These are phyloP conservation scores for Athetis lepigone DNA, from an alignment of 2,888 invertebrate genomes.

Conservation along the genomic window DNA sequence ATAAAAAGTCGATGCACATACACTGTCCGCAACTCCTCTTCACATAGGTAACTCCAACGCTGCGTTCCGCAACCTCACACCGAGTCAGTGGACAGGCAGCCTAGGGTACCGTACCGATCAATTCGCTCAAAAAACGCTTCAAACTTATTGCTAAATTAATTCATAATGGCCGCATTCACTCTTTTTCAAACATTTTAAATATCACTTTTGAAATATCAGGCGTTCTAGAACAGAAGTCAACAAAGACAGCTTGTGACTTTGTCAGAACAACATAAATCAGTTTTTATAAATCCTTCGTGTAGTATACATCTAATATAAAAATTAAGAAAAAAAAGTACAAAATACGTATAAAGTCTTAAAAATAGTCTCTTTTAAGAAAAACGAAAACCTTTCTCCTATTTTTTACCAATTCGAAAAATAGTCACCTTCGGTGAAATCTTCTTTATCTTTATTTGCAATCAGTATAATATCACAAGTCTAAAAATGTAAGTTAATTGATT, in stretches of 20 bases:
- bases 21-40: too few species aligned
- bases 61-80: too few species aligned
- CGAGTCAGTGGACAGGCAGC: too few species aligned
- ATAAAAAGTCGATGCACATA: too few species aligned
- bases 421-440: conserved; percentile 39
- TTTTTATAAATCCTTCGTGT: conserved; percentile 43
- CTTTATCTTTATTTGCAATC: conserved; percentile 34
- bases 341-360: conserved; percentile 42
- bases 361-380: conserved; percentile 50
- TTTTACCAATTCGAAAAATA: conserved; percentile 5
- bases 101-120: too few species aligned
- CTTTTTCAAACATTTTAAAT: too few species aligned
- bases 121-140: neutral
- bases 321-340: conserved; percentile 47
- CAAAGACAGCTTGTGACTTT: neutral
- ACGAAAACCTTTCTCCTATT: neutral
- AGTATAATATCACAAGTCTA: conserved; percentile 18
- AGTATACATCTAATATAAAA: conserved; percentile 40
- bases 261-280: conserved; percentile 18
- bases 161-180: conserved; percentile 14
- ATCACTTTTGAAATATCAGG: conserved; percentile 2
- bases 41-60: too few species aligned
- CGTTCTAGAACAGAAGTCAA: conserved; percentile 27
- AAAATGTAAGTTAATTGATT: conserved; percentile 36
- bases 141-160: neutral